Conservation (phyloP, 2,113 vertebrate genomes). For the Thalassarche chlororhynchos region DNA sequence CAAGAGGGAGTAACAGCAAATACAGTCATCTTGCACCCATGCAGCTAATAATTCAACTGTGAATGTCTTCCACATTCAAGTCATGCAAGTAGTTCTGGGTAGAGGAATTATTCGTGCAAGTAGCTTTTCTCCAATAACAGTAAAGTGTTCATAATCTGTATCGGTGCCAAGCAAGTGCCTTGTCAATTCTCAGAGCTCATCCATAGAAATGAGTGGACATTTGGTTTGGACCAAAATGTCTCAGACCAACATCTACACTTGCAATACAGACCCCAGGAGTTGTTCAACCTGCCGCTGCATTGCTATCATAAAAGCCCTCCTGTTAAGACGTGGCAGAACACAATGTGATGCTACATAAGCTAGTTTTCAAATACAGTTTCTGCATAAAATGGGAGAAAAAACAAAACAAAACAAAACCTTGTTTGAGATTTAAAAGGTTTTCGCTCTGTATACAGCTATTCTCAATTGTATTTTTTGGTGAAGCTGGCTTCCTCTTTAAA, state of each 20-base stretch:
- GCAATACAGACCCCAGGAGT: not conserved
- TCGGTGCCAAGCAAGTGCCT: not conserved
- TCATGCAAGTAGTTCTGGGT: not conserved
- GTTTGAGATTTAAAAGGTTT: not conserved
- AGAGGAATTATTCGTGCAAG: not conserved
- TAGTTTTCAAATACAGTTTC: not conserved
- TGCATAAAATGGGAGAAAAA: not conserved
- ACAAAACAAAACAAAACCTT: not conserved
- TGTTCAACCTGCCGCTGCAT: not conserved
- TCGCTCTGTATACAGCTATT: not conserved
- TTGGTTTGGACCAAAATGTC: not conserved
- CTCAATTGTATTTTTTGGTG: not conserved
- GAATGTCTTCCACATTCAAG: not conserved
- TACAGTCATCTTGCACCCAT: not conserved
- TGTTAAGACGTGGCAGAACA: fast-evolving
- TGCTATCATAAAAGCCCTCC: not conserved
- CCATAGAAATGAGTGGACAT: not conserved
- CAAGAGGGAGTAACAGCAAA: not conserved
- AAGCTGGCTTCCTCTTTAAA: not conserved
- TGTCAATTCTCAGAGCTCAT: not conserved
- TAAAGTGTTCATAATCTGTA: not conserved
- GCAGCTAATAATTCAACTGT: not conserved
- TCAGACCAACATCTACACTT: not conserved
- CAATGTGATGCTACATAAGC: not conserved
- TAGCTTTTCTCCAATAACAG: not conserved